Base-by-base conservation (phyloP, 2,797 vertebrate species). In the Heliangelus exortis region DNA sequence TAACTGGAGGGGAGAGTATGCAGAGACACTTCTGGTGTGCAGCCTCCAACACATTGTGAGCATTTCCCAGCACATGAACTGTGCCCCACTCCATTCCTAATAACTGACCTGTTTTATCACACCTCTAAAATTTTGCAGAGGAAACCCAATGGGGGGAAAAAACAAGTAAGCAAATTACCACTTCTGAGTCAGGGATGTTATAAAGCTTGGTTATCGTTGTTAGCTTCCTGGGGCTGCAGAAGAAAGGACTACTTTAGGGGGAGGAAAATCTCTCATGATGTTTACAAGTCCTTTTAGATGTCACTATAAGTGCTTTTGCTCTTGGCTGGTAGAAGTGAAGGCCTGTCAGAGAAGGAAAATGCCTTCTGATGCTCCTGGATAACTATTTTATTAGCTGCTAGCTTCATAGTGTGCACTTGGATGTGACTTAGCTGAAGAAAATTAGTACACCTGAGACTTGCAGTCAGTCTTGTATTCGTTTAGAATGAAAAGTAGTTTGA, bases 401-500 rank as follows among this genome's bases (percentile, higher is more conserved):
- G 62, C 72, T 95, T 96, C 12, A 9, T 54, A 84, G 88, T 68
- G 73, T 78, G 87, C 76, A 78, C 72, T 71, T 67, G 48, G 88
- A 92, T 95, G 93, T 95, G 93, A 96, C 92, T 93, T 91, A 72
- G 87, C 89, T 87, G 83, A 69, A 87, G 80, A 93, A 92, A 93
- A 92, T 87, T 69, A 90, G 86, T 87, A 95, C 93, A 96, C 95
- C 84, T 96, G 96, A 97, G 96, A 97, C 90, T 93, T 91, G 66
- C 94, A 93, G 87, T 90, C 96, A 86, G 87, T 80, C 93, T 97
- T 95, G 90, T 95, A 95, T 96, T 97, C 45, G 1, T 95, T 97
- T 95, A 95, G 94, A 96, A 95, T 96, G 92, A 96, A 93, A 96
- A 97, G 84, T 90, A 94, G 92, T 96, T 97, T 95, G 92, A 97